Conservation (phyloP, 2,888 invertebrate genomes). For the Ectobius pallidus region DNA sequence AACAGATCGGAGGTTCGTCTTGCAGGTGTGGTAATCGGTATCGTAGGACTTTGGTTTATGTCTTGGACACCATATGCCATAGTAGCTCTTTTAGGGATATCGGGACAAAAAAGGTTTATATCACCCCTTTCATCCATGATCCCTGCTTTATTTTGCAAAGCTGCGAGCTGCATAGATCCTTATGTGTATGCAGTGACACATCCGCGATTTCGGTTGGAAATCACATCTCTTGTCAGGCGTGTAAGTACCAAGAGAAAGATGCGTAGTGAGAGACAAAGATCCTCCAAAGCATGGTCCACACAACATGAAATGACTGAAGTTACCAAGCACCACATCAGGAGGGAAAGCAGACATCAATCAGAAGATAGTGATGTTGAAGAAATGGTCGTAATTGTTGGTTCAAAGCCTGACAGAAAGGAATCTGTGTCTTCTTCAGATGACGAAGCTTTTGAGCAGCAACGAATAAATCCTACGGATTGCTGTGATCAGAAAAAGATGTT, state of each 20-base stretch:
- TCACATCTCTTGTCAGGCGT: conserved; percentile 55
- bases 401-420: conserved; percentile 27
- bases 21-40: conserved; percentile 56
- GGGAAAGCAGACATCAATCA: neutral
- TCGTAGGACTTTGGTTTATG: conserved; percentile 75
- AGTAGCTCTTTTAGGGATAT: conserved; percentile 75
- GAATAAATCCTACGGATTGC: no score
- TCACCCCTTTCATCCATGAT: conserved; percentile 76
- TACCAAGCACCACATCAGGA: neutral
- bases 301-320: neutral
- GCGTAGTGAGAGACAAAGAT: conserved; percentile 44
- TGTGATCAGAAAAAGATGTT: neutral
- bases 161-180: conserved; percentile 81
- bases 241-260: conserved; percentile 49
- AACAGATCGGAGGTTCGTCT: conserved; percentile 68
- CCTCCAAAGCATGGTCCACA: conserved; percentile 52
- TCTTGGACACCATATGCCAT: conserved; percentile 85
- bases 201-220: conserved; percentile 73
- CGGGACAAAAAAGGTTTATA: conserved; percentile 66
- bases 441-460: no score
- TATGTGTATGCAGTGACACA: conserved; percentile 81
- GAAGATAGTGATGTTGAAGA: conserved; percentile 48
- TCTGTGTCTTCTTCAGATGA: neutral
- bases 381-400: conserved; percentile 60
- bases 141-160: conserved; percentile 80